phyloP scores from a whole-genome alignment of 2,797 vertebrate genomes.

The Pipistrellus pygmaeus region DNA sequence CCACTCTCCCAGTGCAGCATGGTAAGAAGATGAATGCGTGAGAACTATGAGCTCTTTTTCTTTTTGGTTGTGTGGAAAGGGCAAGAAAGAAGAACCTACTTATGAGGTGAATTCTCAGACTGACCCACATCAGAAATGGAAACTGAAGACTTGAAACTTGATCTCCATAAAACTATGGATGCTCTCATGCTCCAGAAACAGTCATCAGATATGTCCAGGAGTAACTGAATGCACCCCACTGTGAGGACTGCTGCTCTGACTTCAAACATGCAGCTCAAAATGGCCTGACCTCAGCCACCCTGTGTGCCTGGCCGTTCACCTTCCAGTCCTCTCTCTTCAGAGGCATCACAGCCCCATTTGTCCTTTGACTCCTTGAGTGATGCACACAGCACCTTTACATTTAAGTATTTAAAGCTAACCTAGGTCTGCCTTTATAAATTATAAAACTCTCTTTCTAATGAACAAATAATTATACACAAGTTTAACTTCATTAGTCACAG shows the following conservation, averaged over 20 bases:
- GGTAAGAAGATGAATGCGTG: not conserved
- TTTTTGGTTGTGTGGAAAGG: not conserved
- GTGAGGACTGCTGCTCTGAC: not conserved
- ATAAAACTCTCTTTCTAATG: not conserved
- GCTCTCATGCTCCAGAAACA: not conserved
- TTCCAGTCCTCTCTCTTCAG: not conserved
- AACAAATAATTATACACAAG: not conserved
- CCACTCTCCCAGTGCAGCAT: not conserved
- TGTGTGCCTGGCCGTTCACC: accelerated
- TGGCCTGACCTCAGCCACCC: too few species aligned
- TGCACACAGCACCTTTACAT: not conserved
- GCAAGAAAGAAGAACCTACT: not conserved
- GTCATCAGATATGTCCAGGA: not conserved
- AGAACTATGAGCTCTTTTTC: not conserved
- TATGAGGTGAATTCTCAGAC: not conserved
- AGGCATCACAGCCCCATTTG: not conserved
- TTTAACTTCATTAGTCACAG: not conserved
- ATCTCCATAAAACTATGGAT: not conserved
- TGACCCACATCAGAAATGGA: not conserved
- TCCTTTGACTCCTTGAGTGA: not conserved
- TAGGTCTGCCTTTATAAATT: not conserved
- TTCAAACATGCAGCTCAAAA: not conserved
- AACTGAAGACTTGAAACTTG: not conserved
- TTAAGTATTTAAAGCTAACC: not conserved
- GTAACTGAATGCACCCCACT: not conserved